Conservation (phyloP, 2,113 vertebrate species). For the Stegastes partitus region DNA sequence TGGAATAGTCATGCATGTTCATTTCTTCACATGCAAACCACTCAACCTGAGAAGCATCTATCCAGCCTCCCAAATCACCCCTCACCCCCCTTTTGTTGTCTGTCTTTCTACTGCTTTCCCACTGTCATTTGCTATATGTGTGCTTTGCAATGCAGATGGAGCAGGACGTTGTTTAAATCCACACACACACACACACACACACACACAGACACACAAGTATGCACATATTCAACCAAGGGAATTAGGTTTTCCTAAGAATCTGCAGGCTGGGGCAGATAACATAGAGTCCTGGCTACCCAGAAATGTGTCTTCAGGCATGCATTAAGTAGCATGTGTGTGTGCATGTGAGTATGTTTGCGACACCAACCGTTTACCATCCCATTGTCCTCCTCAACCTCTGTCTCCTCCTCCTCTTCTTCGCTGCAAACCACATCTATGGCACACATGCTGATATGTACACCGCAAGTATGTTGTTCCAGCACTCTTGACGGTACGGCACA, state of each 20-base stretch:
- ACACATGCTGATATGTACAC: slow-evolving; percentile 33
- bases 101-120: slow-evolving; percentile 26
- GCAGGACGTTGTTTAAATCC: slow-evolving; percentile 68
- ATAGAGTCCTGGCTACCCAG: slow-evolving; percentile 64
- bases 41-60: slow-evolving; percentile 29
- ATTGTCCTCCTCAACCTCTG: slow-evolving; percentile 52
- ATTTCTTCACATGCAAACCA: slow-evolving; percentile 40
- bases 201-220: slow-evolving; percentile 10
- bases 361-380: slow-evolving; percentile 34
- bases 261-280: slow-evolving; percentile 74
- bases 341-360: slow-evolving; percentile 10
- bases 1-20: not conserved
- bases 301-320: slow-evolving; percentile 75
- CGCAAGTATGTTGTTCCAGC: slow-evolving; percentile 16
- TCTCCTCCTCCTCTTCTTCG: slow-evolving; percentile 27
- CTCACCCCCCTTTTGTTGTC: slow-evolving; percentile 1
- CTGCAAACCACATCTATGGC: slow-evolving; percentile 51
- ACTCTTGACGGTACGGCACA: not conserved
- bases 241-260: slow-evolving; percentile 73
- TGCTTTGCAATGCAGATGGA: slow-evolving; percentile 74
- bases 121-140: slow-evolving; percentile 63
- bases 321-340: slow-evolving; percentile 52
- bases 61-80: slow-evolving; percentile 41
- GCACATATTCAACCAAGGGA: slow-evolving; percentile 57
- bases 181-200: slow-evolving; percentile 32